Percentiles rank a stretch among this genome's conserved stretches.
Evolutionary conservation across 2,113 vertebrate genomes (phyloP).

Genomic region (Eidolon helvum): DNA sequence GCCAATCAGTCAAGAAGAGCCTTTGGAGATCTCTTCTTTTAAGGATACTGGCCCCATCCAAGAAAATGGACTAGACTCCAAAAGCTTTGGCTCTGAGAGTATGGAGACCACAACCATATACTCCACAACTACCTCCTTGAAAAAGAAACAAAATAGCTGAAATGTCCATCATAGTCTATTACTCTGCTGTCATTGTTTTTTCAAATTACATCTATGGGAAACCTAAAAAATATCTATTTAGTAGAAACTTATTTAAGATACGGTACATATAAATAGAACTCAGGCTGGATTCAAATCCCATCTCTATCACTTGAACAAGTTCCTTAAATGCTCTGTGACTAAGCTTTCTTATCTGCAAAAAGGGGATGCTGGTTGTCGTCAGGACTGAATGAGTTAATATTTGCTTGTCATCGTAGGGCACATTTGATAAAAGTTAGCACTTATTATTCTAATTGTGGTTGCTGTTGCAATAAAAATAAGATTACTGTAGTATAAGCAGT

Average conservation of each 20-base stretch:
- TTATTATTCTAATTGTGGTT: not conserved
- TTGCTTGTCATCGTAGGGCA: not conserved
- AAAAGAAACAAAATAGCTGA: not conserved
- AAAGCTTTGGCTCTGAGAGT: not conserved
- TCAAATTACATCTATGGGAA: not conserved
- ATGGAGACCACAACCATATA: not conserved
- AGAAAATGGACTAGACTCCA: not conserved
- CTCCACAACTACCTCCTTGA: not conserved
- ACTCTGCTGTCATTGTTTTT: not conserved
- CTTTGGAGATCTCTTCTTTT: not conserved
- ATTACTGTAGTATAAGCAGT: not conserved
- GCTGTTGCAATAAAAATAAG: slow-evolving; percentile 1
- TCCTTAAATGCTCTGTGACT: not conserved
- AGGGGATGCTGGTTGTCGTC: not conserved
- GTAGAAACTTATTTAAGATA: not conserved
- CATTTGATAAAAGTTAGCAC: not conserved
- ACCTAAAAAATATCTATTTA: not conserved
- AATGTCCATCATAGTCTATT: not conserved
- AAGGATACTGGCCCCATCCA: not conserved
- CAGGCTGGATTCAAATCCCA: not conserved
- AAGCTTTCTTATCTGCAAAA: not conserved
- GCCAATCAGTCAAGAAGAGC: not conserved
- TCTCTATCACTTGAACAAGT: not conserved
- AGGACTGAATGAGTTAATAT: not conserved
- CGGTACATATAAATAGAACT: not conserved